A percentile compares a stretch with the other conserved stretches of the same genome.
These are phyloP conservation scores for Meles meles DNA, from an alignment of 2,113 vertebrate species.

Conservation along the genomic window DNA sequence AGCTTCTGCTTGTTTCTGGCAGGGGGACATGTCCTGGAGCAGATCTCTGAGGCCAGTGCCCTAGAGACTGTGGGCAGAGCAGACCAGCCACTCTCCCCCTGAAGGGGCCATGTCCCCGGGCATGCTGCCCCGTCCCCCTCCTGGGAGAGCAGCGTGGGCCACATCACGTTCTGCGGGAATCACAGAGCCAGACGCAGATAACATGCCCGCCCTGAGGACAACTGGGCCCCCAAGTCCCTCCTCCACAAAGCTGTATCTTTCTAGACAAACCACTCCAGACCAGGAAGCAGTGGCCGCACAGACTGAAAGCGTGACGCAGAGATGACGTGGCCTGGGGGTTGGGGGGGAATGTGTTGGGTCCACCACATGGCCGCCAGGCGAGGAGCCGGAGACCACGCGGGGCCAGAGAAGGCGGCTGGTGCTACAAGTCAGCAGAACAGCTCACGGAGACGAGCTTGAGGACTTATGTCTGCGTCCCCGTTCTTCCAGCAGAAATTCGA, in stretches of 20 bases:
- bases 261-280: rapidly evolving
- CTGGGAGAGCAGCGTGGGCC: rapidly evolving
- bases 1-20: not conserved
- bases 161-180: not conserved
- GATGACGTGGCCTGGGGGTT: too few species aligned
- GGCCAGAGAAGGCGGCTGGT: rapidly evolving
- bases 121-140: rapidly evolving
- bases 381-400: rapidly evolving
- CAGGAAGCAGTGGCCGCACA: not conserved
- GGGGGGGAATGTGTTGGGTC: rapidly evolving
- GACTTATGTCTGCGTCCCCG: rapidly evolving
- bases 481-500: too few species aligned
- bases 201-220: too few species aligned
- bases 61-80: not conserved
- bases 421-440: rapidly evolving
- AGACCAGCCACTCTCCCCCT: not conserved
- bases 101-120: not conserved
- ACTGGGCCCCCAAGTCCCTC: too few species aligned
- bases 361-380: rapidly evolving
- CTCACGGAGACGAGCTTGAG: rapidly evolving
- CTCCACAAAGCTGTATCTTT: rapidly evolving
- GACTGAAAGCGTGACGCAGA: rapidly evolving
- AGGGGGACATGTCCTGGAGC: not conserved
- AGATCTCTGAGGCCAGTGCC: not conserved
- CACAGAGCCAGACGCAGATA: rapidly evolving